Percentiles rank a stretch among this genome's conserved stretches.
phyloP scores from a whole-genome alignment of 92 coral and sea anemone species.

The Plumapathes pennacea region DNA sequence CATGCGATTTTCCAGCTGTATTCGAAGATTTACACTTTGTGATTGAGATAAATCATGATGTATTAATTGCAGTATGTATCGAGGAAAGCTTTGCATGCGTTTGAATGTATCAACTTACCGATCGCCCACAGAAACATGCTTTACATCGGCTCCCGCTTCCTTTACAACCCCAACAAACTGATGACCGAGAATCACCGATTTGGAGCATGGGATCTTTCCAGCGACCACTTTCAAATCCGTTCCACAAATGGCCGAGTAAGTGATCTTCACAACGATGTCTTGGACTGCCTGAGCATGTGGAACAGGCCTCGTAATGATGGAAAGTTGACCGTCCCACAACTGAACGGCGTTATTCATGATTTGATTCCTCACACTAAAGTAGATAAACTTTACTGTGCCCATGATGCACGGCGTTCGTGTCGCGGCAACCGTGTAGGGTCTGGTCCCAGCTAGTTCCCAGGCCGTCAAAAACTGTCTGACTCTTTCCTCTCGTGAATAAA shows the following conservation, averaged over 20 bases:
- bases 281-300: conserved; percentile 75
- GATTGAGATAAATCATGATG: too few relatives aligned
- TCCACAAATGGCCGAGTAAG: conserved; percentile 88
- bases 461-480: too few relatives aligned
- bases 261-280: conserved; percentile 88
- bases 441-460: too few relatives aligned
- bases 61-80: too few relatives aligned
- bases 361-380: not conserved
- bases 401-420: too few relatives aligned
- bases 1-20: too few relatives aligned
- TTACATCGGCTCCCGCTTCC: conserved; percentile 87
- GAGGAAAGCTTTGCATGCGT: too few relatives aligned
- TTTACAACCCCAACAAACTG: conserved; percentile 91
- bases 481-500: too few relatives aligned
- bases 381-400: too few relatives aligned
- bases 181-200: conserved; percentile 90
- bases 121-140: conserved; percentile 92
- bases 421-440: too few relatives aligned
- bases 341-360: conserved; percentile 69
- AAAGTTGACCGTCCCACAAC: conserved; percentile 73
- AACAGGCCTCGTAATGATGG: conserved; percentile 89
- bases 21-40: too few relatives aligned
- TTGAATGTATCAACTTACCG: too few relatives aligned
- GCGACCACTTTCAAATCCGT: conserved; percentile 87
- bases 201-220: conserved; percentile 81